Evolutionary conservation across 2,888 invertebrate species (phyloP).

Genomic region (Watsonalla binaria): DNA sequence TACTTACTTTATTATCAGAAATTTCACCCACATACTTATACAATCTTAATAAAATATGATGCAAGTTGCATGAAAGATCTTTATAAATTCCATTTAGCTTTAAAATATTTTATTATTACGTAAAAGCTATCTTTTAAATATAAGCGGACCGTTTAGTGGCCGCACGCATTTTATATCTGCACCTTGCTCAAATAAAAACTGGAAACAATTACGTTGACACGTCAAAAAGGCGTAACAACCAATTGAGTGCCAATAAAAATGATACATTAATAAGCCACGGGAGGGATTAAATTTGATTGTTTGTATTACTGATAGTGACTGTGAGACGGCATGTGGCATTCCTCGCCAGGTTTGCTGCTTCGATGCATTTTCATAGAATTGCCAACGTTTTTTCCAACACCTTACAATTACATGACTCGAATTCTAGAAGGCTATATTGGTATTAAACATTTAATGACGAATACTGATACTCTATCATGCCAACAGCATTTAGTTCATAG

Average conservation of each 20-base stretch:
- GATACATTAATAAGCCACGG: conserved; percentile 51
- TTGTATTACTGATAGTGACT: conserved; percentile 47
- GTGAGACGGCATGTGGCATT: conserved; percentile 63
- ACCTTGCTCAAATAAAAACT: conserved; percentile 74
- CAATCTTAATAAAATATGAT: too few relatives aligned
- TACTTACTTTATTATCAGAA: too few relatives aligned
- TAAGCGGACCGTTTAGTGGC: conserved; percentile 45
- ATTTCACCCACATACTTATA: too few relatives aligned
- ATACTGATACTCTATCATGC: conserved; percentile 19
- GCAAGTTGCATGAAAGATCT: background rate
- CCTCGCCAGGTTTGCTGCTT: conserved; percentile 65
- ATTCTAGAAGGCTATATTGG: conserved; percentile 72
- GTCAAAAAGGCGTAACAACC: conserved; percentile 56
- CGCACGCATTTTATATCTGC: conserved; percentile 63
- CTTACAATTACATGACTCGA: conserved; percentile 73
- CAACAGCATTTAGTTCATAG: conserved; percentile 15
- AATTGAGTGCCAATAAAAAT: conserved; percentile 54
- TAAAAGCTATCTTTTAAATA: conserved; percentile 33
- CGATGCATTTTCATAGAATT: conserved; percentile 75
- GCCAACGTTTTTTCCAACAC: conserved; percentile 74
- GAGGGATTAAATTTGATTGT: conserved; percentile 62
- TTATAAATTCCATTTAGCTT: conserved; percentile 13
- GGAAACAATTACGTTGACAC: conserved; percentile 66
- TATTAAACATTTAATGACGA: conserved; percentile 40
- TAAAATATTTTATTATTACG: conserved; percentile 24